These are phyloP conservation scores for Spilosoma lubricipeda DNA, from an alignment of 2,888 invertebrate genomes.

Conservation along the genomic window DNA sequence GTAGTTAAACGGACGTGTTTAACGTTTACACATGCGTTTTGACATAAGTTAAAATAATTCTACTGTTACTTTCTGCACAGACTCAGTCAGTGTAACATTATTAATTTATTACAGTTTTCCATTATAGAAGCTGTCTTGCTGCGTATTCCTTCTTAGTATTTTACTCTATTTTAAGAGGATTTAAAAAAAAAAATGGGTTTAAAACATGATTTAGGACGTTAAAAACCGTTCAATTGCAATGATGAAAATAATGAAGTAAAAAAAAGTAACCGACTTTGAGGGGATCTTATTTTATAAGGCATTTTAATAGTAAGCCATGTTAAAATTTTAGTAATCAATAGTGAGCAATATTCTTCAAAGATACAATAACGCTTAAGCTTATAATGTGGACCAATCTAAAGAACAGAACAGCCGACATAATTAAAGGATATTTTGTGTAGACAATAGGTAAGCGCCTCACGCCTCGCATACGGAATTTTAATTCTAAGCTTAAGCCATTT, in stretches of 20 bases:
- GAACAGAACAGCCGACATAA: constrained; percentile 70
- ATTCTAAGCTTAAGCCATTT: constrained; percentile 75
- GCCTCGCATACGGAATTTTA: constrained; percentile 79
- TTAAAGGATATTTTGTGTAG: constrained; percentile 81
- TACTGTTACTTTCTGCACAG: neutral
- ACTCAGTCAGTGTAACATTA: neutral
- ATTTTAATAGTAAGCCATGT: too few relatives aligned
- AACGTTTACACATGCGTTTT: constrained; percentile 54
- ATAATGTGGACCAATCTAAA: constrained; percentile 47
- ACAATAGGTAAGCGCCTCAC: constrained; percentile 78
- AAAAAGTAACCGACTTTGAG: too few relatives aligned
- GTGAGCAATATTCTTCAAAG: neutral
- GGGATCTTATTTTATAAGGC: too few relatives aligned
- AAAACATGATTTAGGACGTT: too few relatives aligned
- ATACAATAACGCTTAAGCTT: neutral
- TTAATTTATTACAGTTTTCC: neutral
- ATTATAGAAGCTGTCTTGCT: neutral
- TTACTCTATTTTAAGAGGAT: too few relatives aligned
- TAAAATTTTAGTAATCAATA: too few relatives aligned
- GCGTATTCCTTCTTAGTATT: neutral
- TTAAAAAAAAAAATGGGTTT: too few relatives aligned
- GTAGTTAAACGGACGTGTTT: constrained; percentile 67
- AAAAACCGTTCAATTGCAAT: too few relatives aligned
- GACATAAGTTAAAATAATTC: constrained; percentile 37
- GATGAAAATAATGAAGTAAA: too few relatives aligned